A percentile compares a stretch with the other conserved stretches of the same genome.
phyloP scores from a whole-genome alignment of 2,888 invertebrate species.

The Mechanitis mazaeus region DNA sequence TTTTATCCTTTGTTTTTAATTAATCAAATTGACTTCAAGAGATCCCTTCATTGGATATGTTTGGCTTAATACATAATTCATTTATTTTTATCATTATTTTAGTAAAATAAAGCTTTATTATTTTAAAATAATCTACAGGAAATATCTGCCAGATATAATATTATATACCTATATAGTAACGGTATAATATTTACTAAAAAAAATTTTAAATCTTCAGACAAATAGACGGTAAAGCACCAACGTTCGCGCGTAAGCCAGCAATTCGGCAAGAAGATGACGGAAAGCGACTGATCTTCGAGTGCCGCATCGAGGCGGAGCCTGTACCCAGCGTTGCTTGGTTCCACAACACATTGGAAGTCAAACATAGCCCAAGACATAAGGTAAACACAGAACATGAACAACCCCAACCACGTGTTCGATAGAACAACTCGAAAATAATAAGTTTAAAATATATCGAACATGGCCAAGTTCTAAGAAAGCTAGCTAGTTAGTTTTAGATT shows the following conservation, averaged over 20 bases:
- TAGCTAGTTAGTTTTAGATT: too few relatives aligned
- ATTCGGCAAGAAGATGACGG: constrained; percentile 98
- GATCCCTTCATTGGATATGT: too few relatives aligned
- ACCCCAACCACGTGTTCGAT: not conserved
- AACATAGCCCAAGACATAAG: constrained; percentile 90
- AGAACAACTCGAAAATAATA: too few relatives aligned
- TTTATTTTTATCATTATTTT: too few relatives aligned
- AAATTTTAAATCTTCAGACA: constrained; percentile 78
- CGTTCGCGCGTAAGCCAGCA: constrained; percentile 97
- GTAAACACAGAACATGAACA: constrained; percentile 60
- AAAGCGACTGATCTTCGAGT: constrained; percentile 94
- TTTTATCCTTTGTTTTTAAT: not conserved
- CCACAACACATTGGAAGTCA: constrained; percentile 89
- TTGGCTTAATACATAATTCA: too few relatives aligned
- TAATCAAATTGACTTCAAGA: constrained; percentile 19
- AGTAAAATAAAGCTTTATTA: too few relatives aligned
- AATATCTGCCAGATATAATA: too few relatives aligned
- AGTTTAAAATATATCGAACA: too few relatives aligned
- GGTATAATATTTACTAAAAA: constrained; percentile 21
- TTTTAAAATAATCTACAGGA: too few relatives aligned
- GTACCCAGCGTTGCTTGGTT: constrained; percentile 93
- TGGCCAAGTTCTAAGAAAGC: too few relatives aligned
- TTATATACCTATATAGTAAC: constrained; percentile 6
- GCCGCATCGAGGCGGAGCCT: constrained; percentile 95
- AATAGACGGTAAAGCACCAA: constrained; percentile 98